A percentile compares a stretch with the other conserved stretches of the same genome.
These are phyloP conservation scores for Scaptomyza hsui DNA, from an alignment of 1,140 invertebrate genomes.

Conservation along the genomic window DNA sequence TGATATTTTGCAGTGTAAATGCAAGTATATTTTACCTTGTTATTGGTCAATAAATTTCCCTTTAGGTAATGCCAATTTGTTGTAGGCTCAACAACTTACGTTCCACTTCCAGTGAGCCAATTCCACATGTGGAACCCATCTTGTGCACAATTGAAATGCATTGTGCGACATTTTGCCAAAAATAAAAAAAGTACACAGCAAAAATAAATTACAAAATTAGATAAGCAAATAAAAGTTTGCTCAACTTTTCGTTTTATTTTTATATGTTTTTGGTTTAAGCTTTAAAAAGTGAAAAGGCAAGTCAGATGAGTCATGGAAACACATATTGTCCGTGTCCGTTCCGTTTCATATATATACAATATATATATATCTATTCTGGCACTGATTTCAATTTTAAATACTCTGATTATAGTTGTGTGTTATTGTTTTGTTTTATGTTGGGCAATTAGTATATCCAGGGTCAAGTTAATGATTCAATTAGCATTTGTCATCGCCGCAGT, in stretches of 20 bases:
- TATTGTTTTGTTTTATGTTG: constrained; percentile 67
- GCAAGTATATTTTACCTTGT: constrained; percentile 1
- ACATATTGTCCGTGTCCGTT: constrained; percentile 27
- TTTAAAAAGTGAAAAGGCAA: constrained; percentile 64
- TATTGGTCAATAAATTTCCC: not conserved
- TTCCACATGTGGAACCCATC: not conserved
- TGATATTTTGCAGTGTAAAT: not conserved
- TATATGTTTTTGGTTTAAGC: not conserved
- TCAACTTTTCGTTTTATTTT: not conserved
- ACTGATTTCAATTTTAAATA: constrained; percentile 23
- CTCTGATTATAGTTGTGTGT: constrained; percentile 12
- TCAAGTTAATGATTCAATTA: constrained; percentile 80
- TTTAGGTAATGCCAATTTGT: not conserved
- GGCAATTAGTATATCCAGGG: constrained; percentile 68
- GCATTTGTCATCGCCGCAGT: constrained; percentile 71
- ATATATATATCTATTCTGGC: constrained; percentile 48
- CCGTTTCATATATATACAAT: constrained; percentile 17
- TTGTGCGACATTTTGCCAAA: constrained; percentile 24
- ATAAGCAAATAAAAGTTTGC: constrained; percentile 16
- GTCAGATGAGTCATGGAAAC: constrained; percentile 24
- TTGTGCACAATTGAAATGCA: constrained; percentile 12
- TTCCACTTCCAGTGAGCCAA: not conserved
- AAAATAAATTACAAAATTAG: not conserved
- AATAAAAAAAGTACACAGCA: not conserved
- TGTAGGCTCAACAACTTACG: not conserved